Evolutionary conservation across 2,113 vertebrate genomes (phyloP).

Genomic region (Ivindomyrus marchei): DNA sequence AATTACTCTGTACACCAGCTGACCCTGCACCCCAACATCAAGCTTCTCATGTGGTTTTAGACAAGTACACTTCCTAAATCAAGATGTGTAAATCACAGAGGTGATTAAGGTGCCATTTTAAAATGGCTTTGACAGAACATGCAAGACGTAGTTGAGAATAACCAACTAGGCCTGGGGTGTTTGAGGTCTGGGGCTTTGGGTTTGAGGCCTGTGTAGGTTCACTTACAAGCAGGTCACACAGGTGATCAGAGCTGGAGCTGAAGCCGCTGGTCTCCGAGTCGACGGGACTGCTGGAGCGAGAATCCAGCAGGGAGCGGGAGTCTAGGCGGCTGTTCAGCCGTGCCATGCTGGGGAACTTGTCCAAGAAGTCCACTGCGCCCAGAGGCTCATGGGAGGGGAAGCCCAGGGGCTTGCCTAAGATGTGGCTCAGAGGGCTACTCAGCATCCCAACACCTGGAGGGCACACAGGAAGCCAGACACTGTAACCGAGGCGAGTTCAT

Average conservation of each 20-base stretch:
- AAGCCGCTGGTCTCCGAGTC: conserved; percentile 97
- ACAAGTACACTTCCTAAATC: neutral
- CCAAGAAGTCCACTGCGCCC: conserved; percentile 76
- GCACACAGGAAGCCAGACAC: neutral
- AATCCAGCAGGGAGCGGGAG: conserved; percentile 80
- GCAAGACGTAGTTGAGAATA: neutral
- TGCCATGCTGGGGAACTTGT: conserved; percentile 76
- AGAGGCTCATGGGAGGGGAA: conserved; percentile 69
- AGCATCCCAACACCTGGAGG: conserved; percentile 68
- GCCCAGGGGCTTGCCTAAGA: conserved; percentile 75
- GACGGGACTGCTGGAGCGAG: conserved; percentile 90
- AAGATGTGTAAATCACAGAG: neutral
- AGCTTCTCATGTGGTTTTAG: neutral
- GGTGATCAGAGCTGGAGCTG: conserved; percentile 96
- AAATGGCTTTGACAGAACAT: neutral
- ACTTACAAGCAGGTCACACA: conserved; percentile 85
- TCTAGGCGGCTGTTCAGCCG: conserved; percentile 75
- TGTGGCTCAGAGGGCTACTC: conserved; percentile 72
- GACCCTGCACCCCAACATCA: neutral
- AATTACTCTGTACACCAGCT: neutral
- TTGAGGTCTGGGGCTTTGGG: neutral
- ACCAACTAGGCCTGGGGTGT: neutral
- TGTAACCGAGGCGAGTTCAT: neutral
- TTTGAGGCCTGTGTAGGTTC: neutral
- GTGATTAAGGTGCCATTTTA: neutral